These are phyloP conservation scores for Oscheius sp. DNA, from an alignment of 2,888 invertebrate genomes.

Conservation along the genomic window DNA sequence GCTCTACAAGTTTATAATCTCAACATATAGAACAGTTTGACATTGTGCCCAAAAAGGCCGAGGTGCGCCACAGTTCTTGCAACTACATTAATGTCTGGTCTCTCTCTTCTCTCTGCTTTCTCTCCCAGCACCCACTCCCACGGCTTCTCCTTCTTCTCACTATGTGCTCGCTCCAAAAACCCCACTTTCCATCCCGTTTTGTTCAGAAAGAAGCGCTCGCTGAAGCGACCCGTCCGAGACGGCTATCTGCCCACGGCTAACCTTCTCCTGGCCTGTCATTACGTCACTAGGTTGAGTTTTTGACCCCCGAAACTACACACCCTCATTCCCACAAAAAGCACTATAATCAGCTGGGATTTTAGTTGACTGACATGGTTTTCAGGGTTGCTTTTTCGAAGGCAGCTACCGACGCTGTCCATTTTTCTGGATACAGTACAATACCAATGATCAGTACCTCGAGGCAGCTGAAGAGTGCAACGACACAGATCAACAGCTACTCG, in stretches of 20 bases:
- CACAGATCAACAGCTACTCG: constrained; percentile 53
- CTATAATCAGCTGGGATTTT: neutral
- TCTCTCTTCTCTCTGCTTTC: neutral
- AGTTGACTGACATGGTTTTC: constrained; percentile 14
- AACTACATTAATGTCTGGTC: neutral
- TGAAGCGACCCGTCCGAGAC: constrained; percentile 26
- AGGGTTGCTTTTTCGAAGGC: constrained; percentile 65
- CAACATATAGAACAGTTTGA: too few species aligned
- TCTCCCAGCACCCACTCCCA: neutral
- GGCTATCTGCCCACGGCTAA: constrained; percentile 31
- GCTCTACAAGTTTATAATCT: too few species aligned
- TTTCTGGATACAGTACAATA: constrained; percentile 60
- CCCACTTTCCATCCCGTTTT: neutral
- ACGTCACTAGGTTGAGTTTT: constrained; percentile 17
- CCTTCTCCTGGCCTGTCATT: constrained; percentile 24
- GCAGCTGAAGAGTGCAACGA: constrained; percentile 53
- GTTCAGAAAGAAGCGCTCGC: constrained; percentile 30
- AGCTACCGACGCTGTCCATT: constrained; percentile 63
- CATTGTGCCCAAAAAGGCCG: too few species aligned
- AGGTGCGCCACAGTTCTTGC: neutral
- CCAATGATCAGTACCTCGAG: constrained; percentile 55
- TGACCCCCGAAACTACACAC: neutral
- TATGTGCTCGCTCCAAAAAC: neutral
- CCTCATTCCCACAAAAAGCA: neutral
- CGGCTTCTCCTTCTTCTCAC: neutral